Evolutionary conservation across 2,888 invertebrate genomes (phyloP).

Genomic region (Caenorhabditis sp.): DNA sequence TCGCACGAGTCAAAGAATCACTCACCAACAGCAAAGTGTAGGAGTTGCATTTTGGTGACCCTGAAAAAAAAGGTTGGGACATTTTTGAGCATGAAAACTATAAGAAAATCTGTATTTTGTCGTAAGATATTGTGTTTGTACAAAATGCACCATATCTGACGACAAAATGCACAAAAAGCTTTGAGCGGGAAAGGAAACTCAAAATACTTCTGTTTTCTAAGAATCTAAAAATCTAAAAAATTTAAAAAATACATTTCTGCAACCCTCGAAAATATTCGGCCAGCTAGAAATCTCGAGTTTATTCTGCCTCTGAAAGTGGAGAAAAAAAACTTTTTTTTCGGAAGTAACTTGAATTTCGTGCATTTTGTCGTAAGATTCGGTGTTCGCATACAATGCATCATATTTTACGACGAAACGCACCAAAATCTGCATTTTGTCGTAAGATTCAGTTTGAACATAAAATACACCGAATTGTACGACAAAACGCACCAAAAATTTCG

Average conservation of each 20-base stretch:
- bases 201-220: neutral
- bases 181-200: neutral
- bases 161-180: neutral
- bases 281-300: constrained; percentile 17
- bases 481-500: neutral
- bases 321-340: neutral
- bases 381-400: neutral
- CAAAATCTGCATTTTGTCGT: neutral
- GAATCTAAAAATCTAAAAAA: neutral
- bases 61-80: constrained; percentile 13
- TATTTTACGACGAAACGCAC: neutral
- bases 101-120: neutral
- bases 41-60: constrained; percentile 54
- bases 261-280: constrained; percentile 2
- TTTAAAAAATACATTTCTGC: neutral
- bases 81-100: neutral
- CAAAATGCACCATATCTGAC: no score
- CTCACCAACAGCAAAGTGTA: constrained; percentile 61
- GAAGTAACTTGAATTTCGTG: neutral
- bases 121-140: no score
- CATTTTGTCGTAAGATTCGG: neutral
- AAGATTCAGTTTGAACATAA: no score
- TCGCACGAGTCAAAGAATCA: constrained; percentile 23
- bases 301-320: constrained; percentile 7
- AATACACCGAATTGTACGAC: no score